These are phyloP conservation scores for Acipenser oxyrinchus DNA, from an alignment of 2,797 vertebrate genomes.

Conservation along the genomic window DNA sequence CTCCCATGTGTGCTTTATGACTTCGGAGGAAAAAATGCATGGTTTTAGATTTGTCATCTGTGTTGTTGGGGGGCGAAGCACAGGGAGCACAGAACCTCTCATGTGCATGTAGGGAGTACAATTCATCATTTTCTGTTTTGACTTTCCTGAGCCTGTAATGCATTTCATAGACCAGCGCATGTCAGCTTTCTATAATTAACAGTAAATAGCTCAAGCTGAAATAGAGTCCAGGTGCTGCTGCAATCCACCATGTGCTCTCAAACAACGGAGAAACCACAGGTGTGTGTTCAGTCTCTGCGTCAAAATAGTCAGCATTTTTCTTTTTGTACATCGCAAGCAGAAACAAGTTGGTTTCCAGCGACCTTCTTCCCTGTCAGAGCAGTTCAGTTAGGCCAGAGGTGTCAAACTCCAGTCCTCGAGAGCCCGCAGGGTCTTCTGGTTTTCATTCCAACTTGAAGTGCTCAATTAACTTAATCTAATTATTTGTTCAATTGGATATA, in stretches of 20 bases:
- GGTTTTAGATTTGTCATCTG: not conserved
- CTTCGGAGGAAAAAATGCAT: not conserved
- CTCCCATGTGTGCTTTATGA: not conserved
- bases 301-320: not conserved
- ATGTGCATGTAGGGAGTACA: conserved; percentile 30
- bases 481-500: too few relatives aligned
- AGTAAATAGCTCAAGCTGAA: conserved; percentile 44
- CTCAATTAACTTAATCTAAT: too few relatives aligned
- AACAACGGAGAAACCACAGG: not conserved
- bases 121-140: conserved; percentile 48
- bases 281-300: not conserved
- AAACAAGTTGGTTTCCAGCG: not conserved
- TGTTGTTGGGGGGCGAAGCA: not conserved
- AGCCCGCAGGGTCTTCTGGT: too few relatives aligned
- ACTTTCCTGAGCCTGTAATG: conserved; percentile 47
- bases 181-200: conserved; percentile 60
- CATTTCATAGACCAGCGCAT: conserved; percentile 40
- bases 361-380: not conserved
- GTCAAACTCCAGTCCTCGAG: too few relatives aligned
- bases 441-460: too few relatives aligned
- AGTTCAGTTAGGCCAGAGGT: too few relatives aligned
- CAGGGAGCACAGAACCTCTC: not conserved
- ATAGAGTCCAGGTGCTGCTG: conserved; percentile 52
- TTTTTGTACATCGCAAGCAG: not conserved
- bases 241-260: conserved; percentile 8